Conservation (phyloP, 1,140 invertebrate species). For the Leptoteleia sp. region DNA sequence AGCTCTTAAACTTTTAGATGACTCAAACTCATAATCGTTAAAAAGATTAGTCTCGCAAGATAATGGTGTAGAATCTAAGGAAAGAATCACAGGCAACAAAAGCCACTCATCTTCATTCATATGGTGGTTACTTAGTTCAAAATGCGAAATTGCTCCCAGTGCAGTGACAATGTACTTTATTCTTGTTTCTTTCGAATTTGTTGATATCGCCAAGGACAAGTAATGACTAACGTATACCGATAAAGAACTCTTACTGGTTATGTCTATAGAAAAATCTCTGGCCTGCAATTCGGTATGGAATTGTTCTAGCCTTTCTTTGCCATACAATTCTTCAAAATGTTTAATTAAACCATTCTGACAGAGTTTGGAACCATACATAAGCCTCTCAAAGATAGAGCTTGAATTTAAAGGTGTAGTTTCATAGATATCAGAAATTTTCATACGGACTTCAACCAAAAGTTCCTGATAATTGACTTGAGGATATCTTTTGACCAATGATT, state of each 20-base stretch:
- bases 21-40: constrained; percentile 42
- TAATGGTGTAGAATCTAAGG: constrained; percentile 66
- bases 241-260: constrained; percentile 60
- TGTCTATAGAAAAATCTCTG: constrained; percentile 37
- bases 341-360: constrained; percentile 61
- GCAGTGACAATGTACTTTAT: constrained; percentile 68
- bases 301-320: constrained; percentile 21
- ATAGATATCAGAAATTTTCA: constrained; percentile 53
- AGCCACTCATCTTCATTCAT: constrained; percentile 36
- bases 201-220: constrained; percentile 69
- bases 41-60: constrained; percentile 63
- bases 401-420: constrained; percentile 22
- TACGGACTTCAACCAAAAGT: constrained; percentile 66
- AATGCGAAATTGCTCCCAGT: constrained; percentile 67
- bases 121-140: constrained; percentile 48
- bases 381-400: constrained; percentile 65
- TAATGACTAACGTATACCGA: constrained; percentile 70
- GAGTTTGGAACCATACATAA: constrained; percentile 50
- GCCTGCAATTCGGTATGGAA: constrained; percentile 58
- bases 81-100: constrained; percentile 65
- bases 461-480: constrained; percentile 65
- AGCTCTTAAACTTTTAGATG: constrained; percentile 71
- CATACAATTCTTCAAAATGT: constrained; percentile 56
- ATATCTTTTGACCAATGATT: constrained; percentile 67
- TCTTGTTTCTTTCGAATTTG: constrained; percentile 54